These are phyloP conservation scores for Lacerta bilineata DNA, from an alignment of 2,797 vertebrate species.

Conservation along the genomic window DNA sequence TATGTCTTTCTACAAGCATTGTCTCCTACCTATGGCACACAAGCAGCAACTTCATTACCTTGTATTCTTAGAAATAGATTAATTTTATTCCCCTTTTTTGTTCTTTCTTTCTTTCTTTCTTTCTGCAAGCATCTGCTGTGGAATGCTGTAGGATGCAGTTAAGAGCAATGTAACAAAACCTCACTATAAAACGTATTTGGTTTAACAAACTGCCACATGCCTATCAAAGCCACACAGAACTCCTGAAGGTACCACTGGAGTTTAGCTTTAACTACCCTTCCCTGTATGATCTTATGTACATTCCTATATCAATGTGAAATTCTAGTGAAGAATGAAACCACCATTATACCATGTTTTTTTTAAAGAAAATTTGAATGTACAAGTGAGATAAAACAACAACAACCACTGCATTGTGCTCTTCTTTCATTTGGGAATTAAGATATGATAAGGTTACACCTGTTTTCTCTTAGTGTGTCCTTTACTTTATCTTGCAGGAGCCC, in stretches of 20 bases:
- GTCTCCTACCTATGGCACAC: background rate
- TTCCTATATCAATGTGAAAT: slow-evolving; percentile 61
- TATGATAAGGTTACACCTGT: background rate
- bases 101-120: slow-evolving; percentile 33
- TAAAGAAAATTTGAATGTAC: slow-evolving; percentile 35
- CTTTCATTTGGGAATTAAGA: slow-evolving; percentile 2
- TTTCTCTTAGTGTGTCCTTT: background rate
- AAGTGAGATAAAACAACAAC: slow-evolving; percentile 20
- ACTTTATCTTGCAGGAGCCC: slow-evolving; percentile 65
- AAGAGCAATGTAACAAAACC: slow-evolving; percentile 66
- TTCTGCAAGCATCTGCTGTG: slow-evolving; percentile 56
- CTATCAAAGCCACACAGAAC: slow-evolving; percentile 57
- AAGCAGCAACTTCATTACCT: background rate
- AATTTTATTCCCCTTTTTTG: no score
- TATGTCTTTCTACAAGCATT: background rate
- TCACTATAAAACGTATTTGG: slow-evolving; percentile 54
- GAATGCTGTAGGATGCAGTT: slow-evolving; percentile 63
- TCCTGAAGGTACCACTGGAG: slow-evolving; percentile 43
- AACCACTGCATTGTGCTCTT: background rate
- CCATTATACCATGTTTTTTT: slow-evolving; percentile 52
- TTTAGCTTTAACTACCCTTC: slow-evolving; percentile 48
- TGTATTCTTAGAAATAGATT: slow-evolving; percentile 16
- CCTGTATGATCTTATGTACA: slow-evolving; percentile 60
- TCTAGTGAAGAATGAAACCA: slow-evolving; percentile 49
- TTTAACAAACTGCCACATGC: slow-evolving; percentile 47